Conservation (phyloP, 2,113 vertebrate species). For the Sclerurus mexicanus region DNA sequence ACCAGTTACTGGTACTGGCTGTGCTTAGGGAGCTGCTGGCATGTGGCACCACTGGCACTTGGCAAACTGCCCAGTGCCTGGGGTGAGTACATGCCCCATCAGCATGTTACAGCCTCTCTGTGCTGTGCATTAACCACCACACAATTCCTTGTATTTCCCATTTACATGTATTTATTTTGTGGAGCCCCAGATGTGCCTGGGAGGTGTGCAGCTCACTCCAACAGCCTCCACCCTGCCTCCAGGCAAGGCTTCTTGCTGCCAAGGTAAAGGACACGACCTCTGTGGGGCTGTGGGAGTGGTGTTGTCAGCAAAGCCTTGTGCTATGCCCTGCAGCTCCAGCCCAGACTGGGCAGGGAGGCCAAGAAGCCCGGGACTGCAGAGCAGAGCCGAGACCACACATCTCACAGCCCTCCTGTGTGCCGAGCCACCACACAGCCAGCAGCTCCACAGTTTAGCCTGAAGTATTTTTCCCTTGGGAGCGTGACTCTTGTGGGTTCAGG, state of each 20-base stretch:
- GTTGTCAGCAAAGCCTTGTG: background rate
- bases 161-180: background rate
- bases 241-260: background rate
- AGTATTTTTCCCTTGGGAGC: accelerated
- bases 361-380: background rate
- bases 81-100: accelerated
- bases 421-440: background rate
- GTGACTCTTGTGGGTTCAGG: accelerated
- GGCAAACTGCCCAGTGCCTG: background rate
- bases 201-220: background rate
- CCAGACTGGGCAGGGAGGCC: background rate
- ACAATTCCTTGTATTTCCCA: background rate
- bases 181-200: accelerated
- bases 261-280: background rate
- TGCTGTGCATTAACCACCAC: background rate
- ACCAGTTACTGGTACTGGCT: background rate
- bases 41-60: background rate
- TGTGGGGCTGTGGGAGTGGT: background rate
- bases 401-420: background rate
- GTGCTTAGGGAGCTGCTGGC: background rate
- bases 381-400: accelerated
- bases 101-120: background rate
- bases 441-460: background rate
- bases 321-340: background rate
- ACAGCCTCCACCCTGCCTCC: background rate